phyloP scores from a whole-genome alignment of 2,888 invertebrate genomes.

The Drosophila hamatofila region DNA sequence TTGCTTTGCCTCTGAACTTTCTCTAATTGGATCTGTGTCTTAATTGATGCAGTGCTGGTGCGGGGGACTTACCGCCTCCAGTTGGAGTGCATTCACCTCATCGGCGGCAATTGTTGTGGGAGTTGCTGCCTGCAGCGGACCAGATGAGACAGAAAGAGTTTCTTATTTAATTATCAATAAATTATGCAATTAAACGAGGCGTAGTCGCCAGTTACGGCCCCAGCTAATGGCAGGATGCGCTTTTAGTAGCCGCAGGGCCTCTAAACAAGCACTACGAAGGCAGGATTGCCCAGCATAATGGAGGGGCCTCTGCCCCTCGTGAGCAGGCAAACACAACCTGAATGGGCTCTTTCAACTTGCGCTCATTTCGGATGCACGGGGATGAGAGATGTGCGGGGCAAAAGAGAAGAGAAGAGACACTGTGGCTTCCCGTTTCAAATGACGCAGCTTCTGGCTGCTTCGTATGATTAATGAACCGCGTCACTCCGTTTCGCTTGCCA shows the following conservation, averaged over 20 bases:
- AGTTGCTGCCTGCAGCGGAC: constrained; percentile 38
- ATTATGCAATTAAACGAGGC: constrained; percentile 72
- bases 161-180: constrained; percentile 75
- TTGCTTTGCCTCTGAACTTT: constrained; percentile 34
- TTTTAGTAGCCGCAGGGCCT: constrained; percentile 47
- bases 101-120: constrained; percentile 63
- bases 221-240: constrained; percentile 66
- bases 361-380: constrained; percentile 40
- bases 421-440: constrained; percentile 41
- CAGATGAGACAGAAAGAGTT: constrained; percentile 31
- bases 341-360: constrained; percentile 42
- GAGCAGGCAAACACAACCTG: constrained; percentile 15
- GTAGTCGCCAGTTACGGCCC: not conserved
- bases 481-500: not conserved
- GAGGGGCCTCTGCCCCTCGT: not conserved
- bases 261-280: constrained; percentile 22
- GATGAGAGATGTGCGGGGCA: not conserved
- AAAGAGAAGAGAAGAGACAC: constrained; percentile 5
- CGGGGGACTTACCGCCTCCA: constrained; percentile 46
- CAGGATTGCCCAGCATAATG: constrained; percentile 14
- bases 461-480: constrained; percentile 62
- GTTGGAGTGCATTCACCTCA: constrained; percentile 61
- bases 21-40: constrained; percentile 45
- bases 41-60: constrained; percentile 37
- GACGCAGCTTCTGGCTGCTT: constrained; percentile 48